Base-by-base conservation (phyloP, 2,113 vertebrate species). In the Dromas ardeola region DNA sequence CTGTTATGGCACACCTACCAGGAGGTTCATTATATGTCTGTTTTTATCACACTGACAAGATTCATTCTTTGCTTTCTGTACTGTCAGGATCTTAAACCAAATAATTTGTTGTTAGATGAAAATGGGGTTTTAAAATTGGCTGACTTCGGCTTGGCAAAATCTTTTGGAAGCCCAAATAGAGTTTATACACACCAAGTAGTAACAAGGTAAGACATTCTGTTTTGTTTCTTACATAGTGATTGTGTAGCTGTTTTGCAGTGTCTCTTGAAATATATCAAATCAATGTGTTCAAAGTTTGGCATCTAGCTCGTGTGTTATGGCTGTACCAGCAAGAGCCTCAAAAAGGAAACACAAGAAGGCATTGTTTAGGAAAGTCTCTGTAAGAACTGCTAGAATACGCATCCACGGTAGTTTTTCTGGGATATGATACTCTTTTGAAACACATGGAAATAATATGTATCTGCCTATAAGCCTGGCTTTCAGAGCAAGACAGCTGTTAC, bases 171-270 rank as follows among this genome's bases (percentile, higher is more conserved):
- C 88, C 99, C 99, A 13, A 99, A 99, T 40, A 98, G 99, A 98
- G 98, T 99, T 91, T 99, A 99, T 93, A 99, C 99, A 9, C 99
- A 99, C 96, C 99, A 99, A 93, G 99, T 99, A 81, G 99, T 99
- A 90, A 99, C 99, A 96, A 99, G 99, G 99, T 99, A 96, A 98
- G 94, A 85, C 27, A 43, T n/a, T 62, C 11, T 50, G 0, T 10
- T 89, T 76, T 81, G 30, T 56, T 88, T 90, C 22, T 49, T 85
- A 34, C 2, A 4, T 40, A 47, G 27, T 43, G 38, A 29, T 66
- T 71, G 5, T 62, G 69, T 56, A 70, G 21, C 42, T 88, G 13
- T 65, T 81, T 55, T 67, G 12, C 40, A 38, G 2, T 84, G 7
- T 66, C 30, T 52, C 6, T 45, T 81, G 34, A 67, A 82, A 38